These are phyloP conservation scores for Galbula dea DNA, from an alignment of 2,113 vertebrate species.

Conservation along the genomic window DNA sequence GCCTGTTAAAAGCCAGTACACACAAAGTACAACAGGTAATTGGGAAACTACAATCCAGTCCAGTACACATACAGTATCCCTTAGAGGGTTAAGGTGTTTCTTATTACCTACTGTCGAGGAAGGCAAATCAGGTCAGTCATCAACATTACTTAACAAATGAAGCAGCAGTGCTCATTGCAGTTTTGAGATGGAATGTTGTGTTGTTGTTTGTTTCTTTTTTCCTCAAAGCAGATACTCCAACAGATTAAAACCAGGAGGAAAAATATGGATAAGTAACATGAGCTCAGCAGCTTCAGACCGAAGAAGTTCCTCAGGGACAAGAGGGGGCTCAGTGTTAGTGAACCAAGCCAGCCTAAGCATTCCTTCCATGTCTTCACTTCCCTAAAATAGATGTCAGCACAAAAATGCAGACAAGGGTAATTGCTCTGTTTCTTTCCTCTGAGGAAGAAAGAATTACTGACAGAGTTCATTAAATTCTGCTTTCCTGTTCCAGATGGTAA, in stretches of 20 bases:
- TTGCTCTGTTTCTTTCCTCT: background rate
- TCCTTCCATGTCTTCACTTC: background rate
- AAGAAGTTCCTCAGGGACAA: background rate
- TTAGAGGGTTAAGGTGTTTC: background rate
- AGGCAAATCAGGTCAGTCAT: background rate
- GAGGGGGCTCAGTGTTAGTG: background rate
- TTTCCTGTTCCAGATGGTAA: background rate
- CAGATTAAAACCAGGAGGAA: background rate
- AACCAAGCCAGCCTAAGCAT: background rate
- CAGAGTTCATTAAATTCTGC: background rate
- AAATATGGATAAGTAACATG: background rate
- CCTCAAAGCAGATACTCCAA: background rate
- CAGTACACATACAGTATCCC: background rate
- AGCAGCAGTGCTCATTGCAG: background rate
- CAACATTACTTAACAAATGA: background rate
- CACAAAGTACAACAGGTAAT: accelerated
- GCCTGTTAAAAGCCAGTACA: background rate
- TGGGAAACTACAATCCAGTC: no score
- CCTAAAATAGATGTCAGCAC: background rate
- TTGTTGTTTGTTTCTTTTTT: background rate
- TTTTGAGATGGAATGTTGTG: background rate
- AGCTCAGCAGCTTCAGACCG: background rate
- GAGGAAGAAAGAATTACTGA: background rate
- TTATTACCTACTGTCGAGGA: background rate
- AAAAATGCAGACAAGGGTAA: background rate